Conservation (phyloP, 2,888 invertebrate species). For the Melinopterus prodromus region DNA sequence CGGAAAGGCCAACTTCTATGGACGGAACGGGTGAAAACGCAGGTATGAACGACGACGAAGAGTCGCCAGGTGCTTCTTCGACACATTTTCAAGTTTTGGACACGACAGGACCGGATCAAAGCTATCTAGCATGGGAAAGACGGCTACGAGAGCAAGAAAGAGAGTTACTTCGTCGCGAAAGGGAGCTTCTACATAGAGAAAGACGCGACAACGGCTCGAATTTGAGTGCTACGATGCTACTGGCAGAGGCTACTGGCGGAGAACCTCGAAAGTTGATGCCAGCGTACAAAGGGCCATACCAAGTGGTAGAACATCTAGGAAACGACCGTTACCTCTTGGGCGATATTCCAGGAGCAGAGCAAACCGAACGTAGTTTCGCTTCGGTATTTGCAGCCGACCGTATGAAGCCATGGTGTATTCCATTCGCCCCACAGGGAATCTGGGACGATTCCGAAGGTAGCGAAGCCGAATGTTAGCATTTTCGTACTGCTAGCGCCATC, state of each 20-base stretch:
- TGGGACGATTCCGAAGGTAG: too few relatives aligned
- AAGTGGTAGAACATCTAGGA: conserved; percentile 33
- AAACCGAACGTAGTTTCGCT: not conserved
- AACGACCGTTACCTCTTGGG: not conserved
- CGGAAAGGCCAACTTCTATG: not conserved
- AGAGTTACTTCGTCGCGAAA: conserved; percentile 5
- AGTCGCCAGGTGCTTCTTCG: not conserved
- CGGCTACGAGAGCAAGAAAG: not conserved
- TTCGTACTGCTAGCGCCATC: too few relatives aligned
- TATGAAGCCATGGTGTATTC: too few relatives aligned
- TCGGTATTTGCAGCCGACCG: too few relatives aligned
- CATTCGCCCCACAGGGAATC: too few relatives aligned
- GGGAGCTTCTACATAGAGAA: conserved; percentile 5
- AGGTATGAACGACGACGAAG: conserved; percentile 1
- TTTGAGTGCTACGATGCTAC: conserved; percentile 23
- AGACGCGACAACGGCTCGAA: not conserved
- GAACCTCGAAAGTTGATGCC: conserved; percentile 43
- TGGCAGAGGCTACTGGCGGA: too few relatives aligned
- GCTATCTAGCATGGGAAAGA: conserved; percentile 12
- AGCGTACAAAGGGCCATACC: conserved; percentile 43
- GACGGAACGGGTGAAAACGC: not conserved
- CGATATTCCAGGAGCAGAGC: not conserved
- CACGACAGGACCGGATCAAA: not conserved
- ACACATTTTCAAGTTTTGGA: conserved; percentile 5
- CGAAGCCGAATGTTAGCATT: too few relatives aligned